These are phyloP conservation scores for Augochlora pura DNA, from an alignment of 1,140 invertebrate species.

Conservation along the genomic window DNA sequence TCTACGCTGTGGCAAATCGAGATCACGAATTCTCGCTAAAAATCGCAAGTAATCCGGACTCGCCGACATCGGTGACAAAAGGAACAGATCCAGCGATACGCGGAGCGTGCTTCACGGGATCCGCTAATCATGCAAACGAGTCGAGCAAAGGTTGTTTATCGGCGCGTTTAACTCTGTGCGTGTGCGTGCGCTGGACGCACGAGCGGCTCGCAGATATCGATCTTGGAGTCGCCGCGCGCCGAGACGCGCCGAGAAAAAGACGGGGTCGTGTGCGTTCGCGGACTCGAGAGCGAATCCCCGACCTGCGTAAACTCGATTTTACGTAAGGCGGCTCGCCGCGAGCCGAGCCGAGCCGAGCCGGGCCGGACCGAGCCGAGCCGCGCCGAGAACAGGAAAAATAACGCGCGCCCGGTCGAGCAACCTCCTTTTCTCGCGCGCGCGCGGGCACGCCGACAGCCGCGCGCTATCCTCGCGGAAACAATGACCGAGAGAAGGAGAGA, in stretches of 20 bases:
- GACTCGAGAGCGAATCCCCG: conserved; percentile 9
- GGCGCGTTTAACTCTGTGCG: not conserved
- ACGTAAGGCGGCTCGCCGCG: conserved; percentile 19
- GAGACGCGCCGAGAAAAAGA: not conserved
- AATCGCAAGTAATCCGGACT: too few species aligned
- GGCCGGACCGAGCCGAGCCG: not conserved
- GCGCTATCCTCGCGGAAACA: too few species aligned
- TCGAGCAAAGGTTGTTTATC: too few species aligned
- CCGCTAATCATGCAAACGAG: too few species aligned
- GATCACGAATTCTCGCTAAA: too few species aligned
- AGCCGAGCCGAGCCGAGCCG: too few species aligned
- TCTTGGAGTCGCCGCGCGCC: not conserved
- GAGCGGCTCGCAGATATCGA: conserved; percentile 1
- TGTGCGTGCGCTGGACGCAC: not conserved
- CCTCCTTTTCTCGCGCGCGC: not conserved
- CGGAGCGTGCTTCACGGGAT: too few species aligned
- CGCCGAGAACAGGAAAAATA: conserved; percentile 21
- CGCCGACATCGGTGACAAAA: too few species aligned
- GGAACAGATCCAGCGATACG: too few species aligned
- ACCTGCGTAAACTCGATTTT: conserved; percentile 41
- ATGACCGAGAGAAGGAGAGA: too few species aligned
- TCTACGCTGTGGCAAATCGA: too few species aligned
- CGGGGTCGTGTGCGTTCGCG: not conserved
- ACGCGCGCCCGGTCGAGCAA: not conserved
- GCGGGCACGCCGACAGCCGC: too few species aligned